Evolutionary conservation across 2,113 vertebrate genomes (phyloP).

Genomic region (Chloropsis hardwickii): DNA sequence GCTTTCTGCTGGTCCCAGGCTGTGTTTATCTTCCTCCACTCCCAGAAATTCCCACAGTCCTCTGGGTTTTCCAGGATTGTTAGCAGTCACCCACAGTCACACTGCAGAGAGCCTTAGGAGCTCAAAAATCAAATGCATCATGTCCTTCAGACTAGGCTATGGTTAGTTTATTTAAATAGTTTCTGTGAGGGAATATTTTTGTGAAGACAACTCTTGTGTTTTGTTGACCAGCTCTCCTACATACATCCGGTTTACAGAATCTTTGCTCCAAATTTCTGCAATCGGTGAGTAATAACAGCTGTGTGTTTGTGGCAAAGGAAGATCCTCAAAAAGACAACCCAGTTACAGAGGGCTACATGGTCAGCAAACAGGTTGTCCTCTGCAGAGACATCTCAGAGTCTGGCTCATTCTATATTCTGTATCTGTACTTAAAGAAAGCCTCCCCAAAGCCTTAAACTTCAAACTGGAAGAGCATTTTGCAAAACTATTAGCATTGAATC

Average conservation of each 20-base stretch:
- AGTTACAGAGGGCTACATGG: not conserved
- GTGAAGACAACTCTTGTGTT: not conserved
- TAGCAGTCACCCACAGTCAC: not conserved
- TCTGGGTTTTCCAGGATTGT: not conserved
- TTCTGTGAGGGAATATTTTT: not conserved
- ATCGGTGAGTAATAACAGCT: not conserved
- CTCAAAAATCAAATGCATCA: not conserved
- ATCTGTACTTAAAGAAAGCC: not conserved
- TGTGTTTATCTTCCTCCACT: not conserved
- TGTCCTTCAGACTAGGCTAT: not conserved
- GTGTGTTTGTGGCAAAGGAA: not conserved
- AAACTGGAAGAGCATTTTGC: not conserved
- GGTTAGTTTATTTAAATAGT: not conserved
- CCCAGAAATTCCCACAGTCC: not conserved
- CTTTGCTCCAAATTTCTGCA: not conserved
- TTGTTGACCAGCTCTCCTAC: not conserved
- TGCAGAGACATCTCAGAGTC: not conserved
- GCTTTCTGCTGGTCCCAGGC: not conserved
- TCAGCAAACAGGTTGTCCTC: not conserved
- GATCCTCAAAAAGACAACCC: not conserved
- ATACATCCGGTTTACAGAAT: not conserved
- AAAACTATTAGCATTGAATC: not conserved
- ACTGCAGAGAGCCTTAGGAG: not conserved
- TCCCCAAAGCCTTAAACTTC: not conserved
- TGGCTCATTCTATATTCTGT: not conserved